phyloP scores from a whole-genome alignment of 2,888 invertebrate genomes.

The Dynastes grantii region DNA sequence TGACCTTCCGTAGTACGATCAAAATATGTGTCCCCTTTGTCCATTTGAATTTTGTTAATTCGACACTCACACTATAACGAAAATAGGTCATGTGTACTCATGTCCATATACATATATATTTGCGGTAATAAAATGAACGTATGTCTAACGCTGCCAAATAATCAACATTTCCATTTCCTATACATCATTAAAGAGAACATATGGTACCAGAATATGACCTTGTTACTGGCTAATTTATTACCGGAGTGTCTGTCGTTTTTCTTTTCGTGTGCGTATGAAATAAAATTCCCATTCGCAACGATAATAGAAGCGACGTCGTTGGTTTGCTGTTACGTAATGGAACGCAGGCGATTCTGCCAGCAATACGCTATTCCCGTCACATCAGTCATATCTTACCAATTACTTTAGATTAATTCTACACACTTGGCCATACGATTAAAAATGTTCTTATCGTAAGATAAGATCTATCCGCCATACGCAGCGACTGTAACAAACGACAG shows the following conservation, averaged over 20 bases:
- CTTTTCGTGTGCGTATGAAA: neutral
- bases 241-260: conserved; percentile 7
- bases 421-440: neutral
- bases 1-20: conserved; percentile 25
- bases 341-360: neutral
- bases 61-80: neutral
- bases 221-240: conserved; percentile 35
- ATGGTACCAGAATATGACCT: conserved; percentile 28
- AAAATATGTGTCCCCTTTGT: neutral
- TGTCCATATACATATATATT: conserved; percentile 11
- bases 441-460: neutral
- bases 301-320: conserved; percentile 9
- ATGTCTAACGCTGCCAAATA: conserved; percentile 39
- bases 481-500: neutral
- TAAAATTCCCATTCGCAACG: neutral
- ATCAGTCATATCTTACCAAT: neutral
- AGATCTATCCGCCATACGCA: neutral
- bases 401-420: neutral
- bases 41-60: conserved; percentile 9
- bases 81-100: neutral
- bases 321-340: conserved; percentile 3
- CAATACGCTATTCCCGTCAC: neutral
- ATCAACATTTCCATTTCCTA: conserved; percentile 39
- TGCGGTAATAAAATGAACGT: conserved; percentile 10
- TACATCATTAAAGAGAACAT: conserved; percentile 34